Conservation (phyloP, 2,888 invertebrate genomes). For the Crossocerus cetratus region DNA sequence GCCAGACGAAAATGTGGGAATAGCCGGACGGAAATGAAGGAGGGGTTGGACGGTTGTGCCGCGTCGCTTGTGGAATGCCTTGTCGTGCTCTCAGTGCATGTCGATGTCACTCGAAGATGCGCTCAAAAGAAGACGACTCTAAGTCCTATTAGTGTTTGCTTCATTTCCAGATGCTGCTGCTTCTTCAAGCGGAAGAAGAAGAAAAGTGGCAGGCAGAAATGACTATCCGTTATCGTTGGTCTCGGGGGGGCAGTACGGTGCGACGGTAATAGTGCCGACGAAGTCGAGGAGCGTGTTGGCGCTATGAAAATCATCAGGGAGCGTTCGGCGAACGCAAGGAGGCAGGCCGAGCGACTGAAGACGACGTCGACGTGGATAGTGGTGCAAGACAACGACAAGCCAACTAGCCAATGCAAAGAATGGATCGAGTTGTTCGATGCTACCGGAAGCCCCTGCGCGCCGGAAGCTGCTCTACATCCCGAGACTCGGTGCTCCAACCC, state of each 20-base stretch:
- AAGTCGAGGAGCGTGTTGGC: constrained; percentile 32
- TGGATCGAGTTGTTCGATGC: constrained; percentile 74
- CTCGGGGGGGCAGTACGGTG: constrained; percentile 79
- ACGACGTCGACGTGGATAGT: constrained; percentile 13
- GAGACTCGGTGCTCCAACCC: constrained; percentile 80
- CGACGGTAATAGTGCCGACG: constrained; percentile 69
- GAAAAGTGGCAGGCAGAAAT: constrained; percentile 94
- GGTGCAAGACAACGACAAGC: neutral
- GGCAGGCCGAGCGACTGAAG: neutral
- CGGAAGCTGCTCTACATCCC: constrained; percentile 82
- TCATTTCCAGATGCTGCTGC: constrained; percentile 95
- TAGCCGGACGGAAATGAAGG: constrained; percentile 4
- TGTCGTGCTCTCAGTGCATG: constrained; percentile 55
- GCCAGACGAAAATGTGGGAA: neutral
- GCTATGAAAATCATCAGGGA: constrained; percentile 20
- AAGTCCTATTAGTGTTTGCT: constrained; percentile 77
- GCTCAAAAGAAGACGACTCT: constrained; percentile 68
- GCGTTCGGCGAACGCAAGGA: constrained; percentile 7
- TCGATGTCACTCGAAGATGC: constrained; percentile 52
- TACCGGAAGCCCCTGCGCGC: constrained; percentile 76
- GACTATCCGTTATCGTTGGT: constrained; percentile 87
- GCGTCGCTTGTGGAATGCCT: constrained; percentile 43
- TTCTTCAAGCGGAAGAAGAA: constrained; percentile 99
- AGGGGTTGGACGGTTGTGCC: constrained; percentile 9
- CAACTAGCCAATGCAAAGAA: constrained; percentile 68